Evolutionary conservation across 2,888 invertebrate species (phyloP).

Genomic region (Cephus rjabovi): DNA sequence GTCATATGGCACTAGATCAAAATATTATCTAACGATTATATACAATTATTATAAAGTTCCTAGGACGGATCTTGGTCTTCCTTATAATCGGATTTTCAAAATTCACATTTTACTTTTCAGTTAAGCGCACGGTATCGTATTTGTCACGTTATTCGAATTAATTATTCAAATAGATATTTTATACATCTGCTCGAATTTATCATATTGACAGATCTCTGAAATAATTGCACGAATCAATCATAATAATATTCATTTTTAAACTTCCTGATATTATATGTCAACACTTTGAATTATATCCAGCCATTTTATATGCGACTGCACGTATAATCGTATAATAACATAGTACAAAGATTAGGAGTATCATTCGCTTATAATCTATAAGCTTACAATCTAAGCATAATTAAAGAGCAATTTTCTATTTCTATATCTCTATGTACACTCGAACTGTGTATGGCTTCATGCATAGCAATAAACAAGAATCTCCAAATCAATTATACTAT

Average conservation of each 20-base stretch:
- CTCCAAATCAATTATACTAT: not conserved
- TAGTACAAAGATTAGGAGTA: not conserved
- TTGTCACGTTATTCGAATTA: not conserved
- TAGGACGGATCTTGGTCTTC: not conserved
- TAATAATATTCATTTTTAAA: conserved; percentile 7
- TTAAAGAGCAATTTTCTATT: not conserved
- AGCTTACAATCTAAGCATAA: not conserved
- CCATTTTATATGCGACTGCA: not conserved
- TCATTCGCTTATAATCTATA: not conserved
- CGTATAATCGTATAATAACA: not conserved
- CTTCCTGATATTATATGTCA: not conserved
- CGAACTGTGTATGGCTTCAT: not conserved
- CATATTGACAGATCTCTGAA: not conserved
- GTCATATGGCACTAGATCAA: not conserved
- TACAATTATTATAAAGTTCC: not conserved
- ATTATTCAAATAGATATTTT: not conserved
- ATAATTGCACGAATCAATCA: not conserved
- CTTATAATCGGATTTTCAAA: not conserved
- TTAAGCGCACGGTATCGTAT: not conserved
- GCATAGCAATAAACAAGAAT: not conserved
- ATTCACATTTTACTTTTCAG: not conserved
- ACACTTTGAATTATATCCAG: not conserved
- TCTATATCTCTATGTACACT: not conserved
- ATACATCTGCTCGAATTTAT: not conserved
- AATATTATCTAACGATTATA: not conserved